A percentile compares a stretch with the other conserved stretches of the same genome.
Conservation (phyloP, 1,140 invertebrate species). For the Trypoxylus dichotomus region DNA sequence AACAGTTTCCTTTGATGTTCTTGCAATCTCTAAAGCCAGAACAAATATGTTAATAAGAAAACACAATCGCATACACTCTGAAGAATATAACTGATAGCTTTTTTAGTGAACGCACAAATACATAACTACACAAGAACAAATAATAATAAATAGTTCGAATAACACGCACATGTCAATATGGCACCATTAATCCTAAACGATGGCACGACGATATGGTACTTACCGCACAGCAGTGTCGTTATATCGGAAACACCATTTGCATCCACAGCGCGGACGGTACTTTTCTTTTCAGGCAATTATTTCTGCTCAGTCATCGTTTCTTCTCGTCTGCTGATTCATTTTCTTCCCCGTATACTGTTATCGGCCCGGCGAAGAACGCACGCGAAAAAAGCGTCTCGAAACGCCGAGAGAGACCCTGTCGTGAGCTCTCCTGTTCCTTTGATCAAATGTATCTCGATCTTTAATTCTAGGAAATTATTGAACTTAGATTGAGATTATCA, state of each 20-base stretch:
- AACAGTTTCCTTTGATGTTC: no score
- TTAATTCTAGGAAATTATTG: conserved; percentile 14
- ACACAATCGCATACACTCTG: no score
- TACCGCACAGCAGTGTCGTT: background rate
- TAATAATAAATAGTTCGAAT: no score
- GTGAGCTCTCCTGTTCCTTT: background rate
- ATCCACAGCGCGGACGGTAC: background rate
- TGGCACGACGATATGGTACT: background rate
- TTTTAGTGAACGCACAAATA: no score
- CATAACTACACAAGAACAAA: no score
- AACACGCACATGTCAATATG: background rate
- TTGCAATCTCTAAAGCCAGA: no score
- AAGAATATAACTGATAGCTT: no score
- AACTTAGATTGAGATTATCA: background rate
- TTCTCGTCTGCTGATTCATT: background rate
- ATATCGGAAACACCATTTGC: background rate
- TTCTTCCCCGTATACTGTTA: background rate
- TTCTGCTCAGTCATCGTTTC: background rate
- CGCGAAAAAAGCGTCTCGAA: background rate
- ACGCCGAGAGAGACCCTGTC: background rate
- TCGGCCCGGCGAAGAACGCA: background rate
- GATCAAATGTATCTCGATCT: conserved; percentile 1
- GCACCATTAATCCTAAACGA: background rate
- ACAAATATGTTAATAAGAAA: no score
- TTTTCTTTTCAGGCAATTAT: background rate